These are phyloP conservation scores for Phrynosoma platyrhinos DNA, from an alignment of 2,113 vertebrate species.

Conservation along the genomic window DNA sequence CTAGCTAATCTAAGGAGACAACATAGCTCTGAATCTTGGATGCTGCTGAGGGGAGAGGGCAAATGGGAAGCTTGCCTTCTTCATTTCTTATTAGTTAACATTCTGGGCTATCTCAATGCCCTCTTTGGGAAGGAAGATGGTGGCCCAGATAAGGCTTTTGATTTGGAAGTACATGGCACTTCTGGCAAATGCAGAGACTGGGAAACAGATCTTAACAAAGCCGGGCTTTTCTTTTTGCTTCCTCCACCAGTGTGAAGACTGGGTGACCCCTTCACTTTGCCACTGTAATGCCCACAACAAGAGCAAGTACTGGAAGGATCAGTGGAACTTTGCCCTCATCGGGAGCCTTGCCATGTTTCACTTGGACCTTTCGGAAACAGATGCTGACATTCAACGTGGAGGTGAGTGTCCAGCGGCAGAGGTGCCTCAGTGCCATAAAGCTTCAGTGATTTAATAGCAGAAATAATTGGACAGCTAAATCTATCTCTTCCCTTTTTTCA, in stretches of 20 bases:
- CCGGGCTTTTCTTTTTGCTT: accelerated
- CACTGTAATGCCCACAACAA: conserved; percentile 90
- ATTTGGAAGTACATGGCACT: too few relatives aligned
- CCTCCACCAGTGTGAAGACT: conserved; percentile 77
- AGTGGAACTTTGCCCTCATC: conserved; percentile 69
- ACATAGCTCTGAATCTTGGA: too few relatives aligned
- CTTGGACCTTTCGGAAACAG: conserved; percentile 79
- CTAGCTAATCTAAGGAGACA: too few relatives aligned
- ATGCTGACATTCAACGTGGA: conserved; percentile 77
- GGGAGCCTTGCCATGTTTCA: conserved; percentile 80
- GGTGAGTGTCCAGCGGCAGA: conserved; percentile 62
- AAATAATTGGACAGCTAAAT: not conserved
- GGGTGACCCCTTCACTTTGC: conserved; percentile 72
- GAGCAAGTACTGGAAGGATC: conserved; percentile 82
- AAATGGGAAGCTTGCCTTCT: too few relatives aligned
- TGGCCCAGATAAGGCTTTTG: too few relatives aligned
- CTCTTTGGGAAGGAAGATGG: too few relatives aligned
- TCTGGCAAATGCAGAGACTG: too few relatives aligned
- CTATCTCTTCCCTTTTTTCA: too few relatives aligned
- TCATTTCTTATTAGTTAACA: too few relatives aligned
- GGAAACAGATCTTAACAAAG: not conserved
- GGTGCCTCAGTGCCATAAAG: not conserved
- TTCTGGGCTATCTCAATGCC: too few relatives aligned
- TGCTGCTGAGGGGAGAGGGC: too few relatives aligned
- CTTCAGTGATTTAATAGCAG: not conserved